phyloP scores from a whole-genome alignment of 2,888 invertebrate species.

The Poecilus cupreus region DNA sequence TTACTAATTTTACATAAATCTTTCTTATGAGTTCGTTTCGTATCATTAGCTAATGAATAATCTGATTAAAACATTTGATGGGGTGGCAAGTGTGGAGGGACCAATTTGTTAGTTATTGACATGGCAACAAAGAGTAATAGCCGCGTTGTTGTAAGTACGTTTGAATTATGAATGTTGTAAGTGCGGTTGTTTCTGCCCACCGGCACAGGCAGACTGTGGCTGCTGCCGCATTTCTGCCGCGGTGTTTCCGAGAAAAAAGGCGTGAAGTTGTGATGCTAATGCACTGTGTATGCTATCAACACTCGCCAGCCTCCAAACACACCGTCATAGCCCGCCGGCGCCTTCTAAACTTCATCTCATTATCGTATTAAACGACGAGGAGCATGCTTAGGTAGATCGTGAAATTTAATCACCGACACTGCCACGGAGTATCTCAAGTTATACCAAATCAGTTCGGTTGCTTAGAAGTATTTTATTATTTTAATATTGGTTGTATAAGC shows the following conservation, averaged over 20 bases:
- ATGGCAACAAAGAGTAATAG: conserved; percentile 39
- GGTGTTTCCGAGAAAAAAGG: conserved; percentile 53
- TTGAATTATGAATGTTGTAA: conserved; percentile 53
- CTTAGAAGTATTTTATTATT: too few species aligned
- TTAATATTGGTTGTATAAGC: too few species aligned
- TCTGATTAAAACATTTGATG: too few species aligned
- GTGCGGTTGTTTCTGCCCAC: conserved; percentile 50
- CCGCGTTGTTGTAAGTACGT: conserved; percentile 2
- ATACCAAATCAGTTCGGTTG: too few species aligned
- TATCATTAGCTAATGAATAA: too few species aligned
- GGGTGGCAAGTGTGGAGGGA: not conserved
- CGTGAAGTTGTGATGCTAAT: conserved; percentile 52
- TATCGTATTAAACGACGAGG: not conserved
- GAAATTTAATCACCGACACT: too few species aligned
- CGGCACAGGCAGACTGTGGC: not conserved
- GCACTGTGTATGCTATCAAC: conserved; percentile 39
- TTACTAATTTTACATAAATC: too few species aligned
- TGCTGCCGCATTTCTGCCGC: conserved; percentile 31
- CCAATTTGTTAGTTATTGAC: conserved; percentile 39
- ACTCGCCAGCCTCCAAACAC: not conserved
- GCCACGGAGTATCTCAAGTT: too few species aligned
- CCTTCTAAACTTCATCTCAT: conserved; percentile 29
- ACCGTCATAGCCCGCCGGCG: not conserved
- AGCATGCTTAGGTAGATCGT: too few species aligned
- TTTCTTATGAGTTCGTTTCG: too few species aligned